Percentiles rank a stretch among this genome's conserved stretches.
phyloP scores from a whole-genome alignment of 2,113 vertebrate species.

The Thamnophis sirtalis region DNA sequence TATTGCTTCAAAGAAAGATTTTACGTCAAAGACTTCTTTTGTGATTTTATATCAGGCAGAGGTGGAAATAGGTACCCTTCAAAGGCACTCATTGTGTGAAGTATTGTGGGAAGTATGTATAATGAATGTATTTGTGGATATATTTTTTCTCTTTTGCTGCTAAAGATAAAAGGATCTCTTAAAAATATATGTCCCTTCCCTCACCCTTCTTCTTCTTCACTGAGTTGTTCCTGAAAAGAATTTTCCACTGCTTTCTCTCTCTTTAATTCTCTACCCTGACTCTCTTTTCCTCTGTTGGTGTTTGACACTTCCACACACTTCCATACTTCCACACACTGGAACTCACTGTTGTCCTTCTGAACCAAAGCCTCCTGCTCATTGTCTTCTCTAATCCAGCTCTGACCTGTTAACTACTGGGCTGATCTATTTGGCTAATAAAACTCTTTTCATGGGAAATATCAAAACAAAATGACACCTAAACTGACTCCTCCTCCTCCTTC shows the following conservation, averaged over 20 bases:
- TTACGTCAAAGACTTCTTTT: conserved; percentile 3
- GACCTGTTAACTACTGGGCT: neutral
- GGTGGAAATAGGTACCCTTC: neutral
- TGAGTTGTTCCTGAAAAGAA: neutral
- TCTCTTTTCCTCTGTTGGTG: neutral
- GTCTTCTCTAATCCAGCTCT: neutral
- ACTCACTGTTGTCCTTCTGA: neutral
- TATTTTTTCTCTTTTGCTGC: neutral
- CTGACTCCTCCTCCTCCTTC: neutral
- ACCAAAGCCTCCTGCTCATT: neutral
- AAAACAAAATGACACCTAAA: neutral
- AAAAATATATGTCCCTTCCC: neutral
- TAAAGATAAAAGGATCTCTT: neutral
- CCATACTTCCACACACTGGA: neutral
- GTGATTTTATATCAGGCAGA: neutral
- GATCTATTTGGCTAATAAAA: neutral
- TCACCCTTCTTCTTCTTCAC: neutral
- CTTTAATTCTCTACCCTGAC: neutral
- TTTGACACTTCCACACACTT: neutral
- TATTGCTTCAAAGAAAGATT: neutral
- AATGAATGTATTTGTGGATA: neutral
- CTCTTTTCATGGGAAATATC: conserved; percentile 1
- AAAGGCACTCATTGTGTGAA: neutral
- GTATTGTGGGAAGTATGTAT: conserved; percentile 10
- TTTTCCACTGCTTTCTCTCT: neutral